A percentile compares a stretch with the other conserved stretches of the same genome.
Conservation (phyloP, 2,113 vertebrate genomes). For the Nerophis lumbriciformis region DNA sequence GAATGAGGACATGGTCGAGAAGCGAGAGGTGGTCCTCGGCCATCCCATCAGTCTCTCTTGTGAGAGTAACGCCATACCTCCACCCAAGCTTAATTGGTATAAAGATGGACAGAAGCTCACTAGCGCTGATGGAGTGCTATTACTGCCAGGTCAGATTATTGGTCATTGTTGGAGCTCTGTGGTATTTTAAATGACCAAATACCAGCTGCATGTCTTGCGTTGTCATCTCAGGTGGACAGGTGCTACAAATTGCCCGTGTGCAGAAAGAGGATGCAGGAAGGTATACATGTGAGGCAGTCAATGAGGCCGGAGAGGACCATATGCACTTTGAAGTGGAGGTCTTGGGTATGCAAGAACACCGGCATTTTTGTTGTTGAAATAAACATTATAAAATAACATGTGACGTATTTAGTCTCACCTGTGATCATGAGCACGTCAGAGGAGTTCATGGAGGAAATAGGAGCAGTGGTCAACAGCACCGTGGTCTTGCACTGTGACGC, state of each 20-base stretch:
- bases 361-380: not conserved
- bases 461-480: slow-evolving; percentile 71
- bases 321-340: slow-evolving; percentile 84
- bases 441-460: slow-evolving; percentile 78
- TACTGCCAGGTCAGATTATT: slow-evolving; percentile 77
- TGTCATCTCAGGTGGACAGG: slow-evolving; percentile 75
- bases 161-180: not conserved
- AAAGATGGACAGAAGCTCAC: slow-evolving; percentile 74
- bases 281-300: slow-evolving; percentile 82
- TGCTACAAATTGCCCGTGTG: slow-evolving; percentile 78
- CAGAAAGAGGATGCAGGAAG: slow-evolving; percentile 74
- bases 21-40: slow-evolving; percentile 72
- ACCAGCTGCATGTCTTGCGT: not conserved
- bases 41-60: slow-evolving; percentile 79
- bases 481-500: slow-evolving; percentile 74
- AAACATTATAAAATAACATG: not conserved
- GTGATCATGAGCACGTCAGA: slow-evolving; percentile 68
- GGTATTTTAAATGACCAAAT: not conserved
- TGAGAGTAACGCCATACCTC: slow-evolving; percentile 77
- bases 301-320: slow-evolving; percentile 79
- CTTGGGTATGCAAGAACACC: slow-evolving; percentile 70
- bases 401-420: slow-evolving; percentile 72
- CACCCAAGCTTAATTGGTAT: slow-evolving; percentile 81
- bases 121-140: slow-evolving; percentile 50
- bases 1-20: slow-evolving; percentile 68